Base-by-base conservation (phyloP, 2,113 vertebrate species). In the Lagopus muta region DNA sequence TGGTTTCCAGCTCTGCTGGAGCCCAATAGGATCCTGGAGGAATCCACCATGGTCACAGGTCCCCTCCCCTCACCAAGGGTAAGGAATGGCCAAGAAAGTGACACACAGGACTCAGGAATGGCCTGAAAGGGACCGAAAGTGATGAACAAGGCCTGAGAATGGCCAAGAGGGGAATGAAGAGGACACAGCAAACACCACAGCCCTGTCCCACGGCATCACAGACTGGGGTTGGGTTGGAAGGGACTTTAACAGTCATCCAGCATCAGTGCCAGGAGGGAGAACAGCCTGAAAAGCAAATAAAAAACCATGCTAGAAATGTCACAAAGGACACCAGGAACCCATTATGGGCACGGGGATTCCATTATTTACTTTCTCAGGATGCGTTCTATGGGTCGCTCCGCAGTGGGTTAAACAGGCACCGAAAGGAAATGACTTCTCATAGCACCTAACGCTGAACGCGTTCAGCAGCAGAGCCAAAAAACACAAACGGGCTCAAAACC, bases 231-330 rank as follows among this genome's bases (percentile, higher is more conserved):
- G 54, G 52, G 52, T 54, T 54, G 52, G 52, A 54, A 54, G 24
- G 25, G 52, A 54, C 25, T 27, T 52, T 13, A 25, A 52, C 50
- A 27, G 14, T 15, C 52, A 15, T 9, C 52, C 25, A 54, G 52
- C 25, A 24, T 54, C 52, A 25, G 50, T 52, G 11, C 18, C 55
- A 58, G 57, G 32, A 34, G 20, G 57, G 12, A n/a, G n/a, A n/a
- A n/a, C 52, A 17, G 15, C 27, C 27, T 34, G 11, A 22, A 22
- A n/a, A 34, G n/a, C 19, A 13, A 20, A 34, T n/a, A 58, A 21
- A 43, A 17, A 8, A 11, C 7, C 19, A 54, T 3, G 21, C 47
- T 20, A 8, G 32, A 28, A 38, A 16, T 0, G 3, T 1, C 3
- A 45, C 25, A 43, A 6, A 45, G 28, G 86, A 13, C 82, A 48